phyloP scores from a whole-genome alignment of 2,888 invertebrate genomes.

The Brachypalpus laphriformis region DNA sequence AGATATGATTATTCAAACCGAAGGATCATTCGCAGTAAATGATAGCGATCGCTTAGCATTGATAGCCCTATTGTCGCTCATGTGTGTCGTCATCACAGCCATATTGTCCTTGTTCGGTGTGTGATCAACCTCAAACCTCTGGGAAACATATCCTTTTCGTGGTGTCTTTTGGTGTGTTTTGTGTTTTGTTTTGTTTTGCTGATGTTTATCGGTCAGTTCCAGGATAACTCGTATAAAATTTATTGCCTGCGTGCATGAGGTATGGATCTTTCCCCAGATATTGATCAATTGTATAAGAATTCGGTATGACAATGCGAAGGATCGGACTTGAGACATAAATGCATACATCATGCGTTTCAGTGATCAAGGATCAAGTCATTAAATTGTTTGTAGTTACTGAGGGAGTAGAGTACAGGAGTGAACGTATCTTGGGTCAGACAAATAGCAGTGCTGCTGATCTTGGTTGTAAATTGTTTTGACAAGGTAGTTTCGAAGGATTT shows the following conservation, averaged over 20 bases:
- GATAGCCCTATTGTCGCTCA: slow-evolving; percentile 60
- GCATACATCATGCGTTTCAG: not conserved
- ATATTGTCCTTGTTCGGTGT: slow-evolving; percentile 50
- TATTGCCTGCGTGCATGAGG: slow-evolving; percentile 51
- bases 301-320: not conserved
- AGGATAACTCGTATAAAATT: slow-evolving; percentile 37
- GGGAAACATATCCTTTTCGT: slow-evolving; percentile 29
- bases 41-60: slow-evolving; percentile 58
- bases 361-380: slow-evolving; percentile 25
- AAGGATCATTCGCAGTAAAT: slow-evolving; percentile 32
- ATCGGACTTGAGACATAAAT: not conserved
- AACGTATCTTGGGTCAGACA: slow-evolving; percentile 38
- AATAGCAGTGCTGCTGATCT: too few relatives aligned
- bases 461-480: slow-evolving; percentile 37
- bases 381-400: slow-evolving; percentile 12
- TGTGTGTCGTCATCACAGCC: slow-evolving; percentile 33
- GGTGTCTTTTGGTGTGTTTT: not conserved
- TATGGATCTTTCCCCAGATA: slow-evolving; percentile 38
- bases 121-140: slow-evolving; percentile 27
- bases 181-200: not conserved
- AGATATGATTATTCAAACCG: slow-evolving; percentile 57
- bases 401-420: slow-evolving; percentile 4
- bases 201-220: slow-evolving; percentile 55
- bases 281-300: slow-evolving; percentile 60
- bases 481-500: not conserved